Evolutionary conservation across 2,113 vertebrate species (phyloP), one percentile per base, ranked within the genome.

Genomic region (Vanacampus margaritifer): DNA sequence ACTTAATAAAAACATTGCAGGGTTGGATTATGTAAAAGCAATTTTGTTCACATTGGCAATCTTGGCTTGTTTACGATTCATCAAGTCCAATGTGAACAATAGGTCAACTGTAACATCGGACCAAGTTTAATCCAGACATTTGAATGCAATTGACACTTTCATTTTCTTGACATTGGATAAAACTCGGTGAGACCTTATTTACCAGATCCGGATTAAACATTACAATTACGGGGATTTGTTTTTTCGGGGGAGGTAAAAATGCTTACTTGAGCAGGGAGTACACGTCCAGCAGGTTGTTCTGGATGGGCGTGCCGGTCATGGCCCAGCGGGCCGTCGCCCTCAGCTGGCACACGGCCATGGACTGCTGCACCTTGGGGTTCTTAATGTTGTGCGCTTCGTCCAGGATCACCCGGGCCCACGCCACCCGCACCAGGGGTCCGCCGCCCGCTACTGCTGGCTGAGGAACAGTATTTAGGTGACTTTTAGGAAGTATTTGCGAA

Each of bases 231-330:
- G 45, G 6, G 45, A 19, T 0, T 32, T 54, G 26, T 57, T 14
- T 6, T 57, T 32, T n/a, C n/a, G 54, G 26, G 5, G 24, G 24
- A 57, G 54, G 54, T 57, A 16, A 32, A 8, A 19, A 57, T 32
- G 6, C 93, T 90, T 91, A 99, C 97, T 94, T 97, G 32, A 98
- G 90, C 69, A 99, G 91, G 0, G 96, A 94, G 80, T 96, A 99
- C 93, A 99, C 92, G 85, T 99, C 97, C 90, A 98, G 74, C 67
- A 99, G 83, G 88, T 98, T 98, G 90, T 99, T 99, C 87, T 99
- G 97, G 84, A 99, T 95, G 0, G 97, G 97, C 0, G 97, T 99
- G 3, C 97, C 97, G 0, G 96, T 99, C 65, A 98, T 93, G 0
- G 95, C 97, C 97, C 97, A 98, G 9, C 95, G 94, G 21, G 94